Percentiles rank a stretch among this genome's conserved stretches.
These are phyloP conservation scores for Muntiacus reevesi DNA, from an alignment of 2,113 vertebrate species.

Conservation along the genomic window DNA sequence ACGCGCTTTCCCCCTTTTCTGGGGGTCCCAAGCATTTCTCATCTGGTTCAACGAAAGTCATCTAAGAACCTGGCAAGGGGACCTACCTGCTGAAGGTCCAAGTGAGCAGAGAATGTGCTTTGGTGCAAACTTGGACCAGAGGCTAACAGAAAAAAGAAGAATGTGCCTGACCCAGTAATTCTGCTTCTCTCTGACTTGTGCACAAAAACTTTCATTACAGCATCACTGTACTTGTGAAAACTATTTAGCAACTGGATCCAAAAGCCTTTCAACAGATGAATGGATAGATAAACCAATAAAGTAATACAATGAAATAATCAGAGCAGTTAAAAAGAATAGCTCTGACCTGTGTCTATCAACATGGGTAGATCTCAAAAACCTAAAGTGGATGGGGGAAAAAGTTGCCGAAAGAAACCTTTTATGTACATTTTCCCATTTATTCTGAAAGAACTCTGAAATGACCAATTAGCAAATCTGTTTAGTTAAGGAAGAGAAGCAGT, in stretches of 20 bases:
- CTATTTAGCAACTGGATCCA: not conserved
- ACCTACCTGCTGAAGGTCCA: not conserved
- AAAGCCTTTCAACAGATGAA: not conserved
- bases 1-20: constrained; percentile 10
- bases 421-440: not conserved
- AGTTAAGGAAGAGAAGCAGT: not conserved
- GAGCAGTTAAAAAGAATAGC: not conserved
- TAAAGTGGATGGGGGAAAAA: accelerated
- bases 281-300: not conserved
- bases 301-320: not conserved
- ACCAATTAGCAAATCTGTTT: not conserved
- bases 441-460: not conserved
- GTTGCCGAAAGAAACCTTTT: not conserved
- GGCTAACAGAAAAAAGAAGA: not conserved
- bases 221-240: not conserved
- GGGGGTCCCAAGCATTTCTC: not conserved
- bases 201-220: not conserved
- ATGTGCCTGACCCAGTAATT: not conserved
- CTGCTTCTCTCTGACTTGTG: not conserved
- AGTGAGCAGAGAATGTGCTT: not conserved
- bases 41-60: not conserved
- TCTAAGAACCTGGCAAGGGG: not conserved
- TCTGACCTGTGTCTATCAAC: not conserved
- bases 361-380: not conserved
- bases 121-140: not conserved